These are phyloP conservation scores for Lepus timidus DNA, from an alignment of 2,113 vertebrate species.

Conservation along the genomic window DNA sequence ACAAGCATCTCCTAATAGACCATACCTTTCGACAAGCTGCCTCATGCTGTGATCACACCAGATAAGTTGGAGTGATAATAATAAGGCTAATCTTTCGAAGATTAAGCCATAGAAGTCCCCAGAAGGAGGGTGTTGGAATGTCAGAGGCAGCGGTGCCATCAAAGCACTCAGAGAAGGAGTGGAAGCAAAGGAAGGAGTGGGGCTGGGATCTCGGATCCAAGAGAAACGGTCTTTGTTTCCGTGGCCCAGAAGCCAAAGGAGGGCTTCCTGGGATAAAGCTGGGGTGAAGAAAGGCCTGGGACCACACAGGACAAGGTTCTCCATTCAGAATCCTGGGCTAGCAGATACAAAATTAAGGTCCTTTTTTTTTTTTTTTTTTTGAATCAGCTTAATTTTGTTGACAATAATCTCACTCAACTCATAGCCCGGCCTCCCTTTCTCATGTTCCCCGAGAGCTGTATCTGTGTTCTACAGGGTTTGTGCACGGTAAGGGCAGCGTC, in stretches of 20 bases:
- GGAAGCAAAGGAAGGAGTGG: not conserved
- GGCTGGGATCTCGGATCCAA: fast-evolving
- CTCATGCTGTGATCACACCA: conserved; percentile 13
- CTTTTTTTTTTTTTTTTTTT: not conserved
- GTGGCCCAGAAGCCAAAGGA: not conserved
- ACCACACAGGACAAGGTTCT: not conserved
- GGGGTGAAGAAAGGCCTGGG: not conserved
- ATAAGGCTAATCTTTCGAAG: conserved; percentile 28
- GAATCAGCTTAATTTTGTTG: not conserved
- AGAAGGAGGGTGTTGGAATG: not conserved
- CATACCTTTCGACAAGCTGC: not conserved
- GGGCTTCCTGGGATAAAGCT: not conserved
- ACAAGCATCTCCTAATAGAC: conserved; percentile 66
- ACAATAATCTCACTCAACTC: not conserved
- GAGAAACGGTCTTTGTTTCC: not conserved
- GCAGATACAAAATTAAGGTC: not conserved
- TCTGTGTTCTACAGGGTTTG: not conserved
- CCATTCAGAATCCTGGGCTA: not conserved
- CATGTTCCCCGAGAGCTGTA: not conserved
- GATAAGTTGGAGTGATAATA: conserved; percentile 50
- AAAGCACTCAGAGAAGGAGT: not conserved
- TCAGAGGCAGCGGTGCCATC: not conserved
- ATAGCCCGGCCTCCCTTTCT: too few relatives aligned
- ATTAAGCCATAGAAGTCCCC: conserved; percentile 31
- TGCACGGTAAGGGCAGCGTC: fast-evolving